A percentile compares a stretch with the other conserved stretches of the same genome.
Evolutionary conservation across 2,888 invertebrate genomes (phyloP).

Genomic region (Anoplius nigerrimus): DNA sequence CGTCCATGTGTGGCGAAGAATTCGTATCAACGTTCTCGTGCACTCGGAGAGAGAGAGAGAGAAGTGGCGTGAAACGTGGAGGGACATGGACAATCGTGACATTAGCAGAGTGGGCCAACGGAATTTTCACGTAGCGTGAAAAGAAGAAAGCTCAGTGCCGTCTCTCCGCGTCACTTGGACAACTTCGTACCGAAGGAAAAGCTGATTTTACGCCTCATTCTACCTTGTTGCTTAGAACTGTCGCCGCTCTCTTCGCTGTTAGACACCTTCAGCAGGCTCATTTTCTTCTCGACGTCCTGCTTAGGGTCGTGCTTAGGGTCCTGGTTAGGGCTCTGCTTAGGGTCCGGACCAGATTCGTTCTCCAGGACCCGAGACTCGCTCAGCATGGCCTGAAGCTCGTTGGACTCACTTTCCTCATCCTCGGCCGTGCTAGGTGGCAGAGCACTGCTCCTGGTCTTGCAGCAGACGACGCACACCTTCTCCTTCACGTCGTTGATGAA

Average conservation of each 20-base stretch:
- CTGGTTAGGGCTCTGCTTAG: slow-evolving; percentile 33
- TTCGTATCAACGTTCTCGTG: too few species aligned
- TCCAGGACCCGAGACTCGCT: slow-evolving; percentile 17
- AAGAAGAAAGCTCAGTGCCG: slow-evolving; percentile 22
- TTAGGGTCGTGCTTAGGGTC: slow-evolving; percentile 41
- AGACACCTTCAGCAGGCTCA: slow-evolving; percentile 53
- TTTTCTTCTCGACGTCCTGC: slow-evolving; percentile 53
- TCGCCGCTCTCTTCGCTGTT: slow-evolving; percentile 69
- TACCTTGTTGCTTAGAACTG: slow-evolving; percentile 80
- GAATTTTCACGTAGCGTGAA: background rate
- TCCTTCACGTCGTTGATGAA: slow-evolving; percentile 88
- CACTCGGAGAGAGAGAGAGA: background rate
- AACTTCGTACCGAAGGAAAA: slow-evolving; percentile 85
- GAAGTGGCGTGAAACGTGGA: background rate
- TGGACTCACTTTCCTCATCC: slow-evolving; percentile 18
- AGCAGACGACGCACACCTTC: slow-evolving; percentile 89
- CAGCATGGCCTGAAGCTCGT: slow-evolving; percentile 35
- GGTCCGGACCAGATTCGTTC: slow-evolving; percentile 11
- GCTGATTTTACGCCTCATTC: slow-evolving; percentile 84
- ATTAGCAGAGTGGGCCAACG: background rate
- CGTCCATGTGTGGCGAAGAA: too few species aligned
- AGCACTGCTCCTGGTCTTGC: slow-evolving; percentile 81
- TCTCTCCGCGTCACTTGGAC: slow-evolving; percentile 63
- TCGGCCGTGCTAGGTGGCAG: slow-evolving; percentile 54
- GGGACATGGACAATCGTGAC: background rate